Evolutionary conservation across 2,888 invertebrate species (phyloP).

Genomic region (Tenthredo mesomela): DNA sequence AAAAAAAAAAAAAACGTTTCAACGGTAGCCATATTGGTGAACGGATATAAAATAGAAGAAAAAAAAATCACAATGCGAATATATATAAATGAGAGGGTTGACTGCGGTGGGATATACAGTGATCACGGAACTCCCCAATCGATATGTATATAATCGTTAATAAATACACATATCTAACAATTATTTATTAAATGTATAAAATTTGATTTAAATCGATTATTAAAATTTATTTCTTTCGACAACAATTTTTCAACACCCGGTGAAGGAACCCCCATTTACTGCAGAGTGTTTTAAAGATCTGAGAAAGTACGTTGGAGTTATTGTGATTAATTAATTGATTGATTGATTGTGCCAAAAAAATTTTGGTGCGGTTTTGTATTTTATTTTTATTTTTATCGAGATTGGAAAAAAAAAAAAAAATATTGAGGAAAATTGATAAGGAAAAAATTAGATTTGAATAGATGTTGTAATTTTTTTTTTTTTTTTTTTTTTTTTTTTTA

Average conservation of each 20-base stretch:
- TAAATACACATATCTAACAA: not conserved
- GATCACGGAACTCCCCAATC: not conserved
- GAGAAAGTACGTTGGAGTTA: not conserved
- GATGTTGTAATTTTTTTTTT: too few species aligned
- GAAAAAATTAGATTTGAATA: too few species aligned
- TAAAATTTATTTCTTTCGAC: not conserved
- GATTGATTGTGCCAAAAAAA: not conserved
- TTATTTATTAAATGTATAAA: not conserved
- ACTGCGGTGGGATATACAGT: constrained; percentile 1
- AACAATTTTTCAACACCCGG: not conserved
- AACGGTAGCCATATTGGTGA: constrained; percentile 29
- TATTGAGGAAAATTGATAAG: too few species aligned
- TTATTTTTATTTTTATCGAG: too few species aligned
- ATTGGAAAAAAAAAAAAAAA: too few species aligned
- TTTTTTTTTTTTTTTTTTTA: too few species aligned
- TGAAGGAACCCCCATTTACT: too few species aligned
- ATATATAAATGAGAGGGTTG: constrained; percentile 63
- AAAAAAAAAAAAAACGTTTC: not conserved
- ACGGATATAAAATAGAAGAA: constrained; percentile 27
- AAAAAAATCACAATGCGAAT: constrained; percentile 51
- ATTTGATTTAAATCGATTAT: not conserved
- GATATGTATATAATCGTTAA: not conserved
- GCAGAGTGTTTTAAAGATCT: not conserved
- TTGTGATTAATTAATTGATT: not conserved
- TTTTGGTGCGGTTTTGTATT: too few species aligned